Conservation (phyloP, 2,113 vertebrate genomes). For the Eleginops maclovinus region DNA sequence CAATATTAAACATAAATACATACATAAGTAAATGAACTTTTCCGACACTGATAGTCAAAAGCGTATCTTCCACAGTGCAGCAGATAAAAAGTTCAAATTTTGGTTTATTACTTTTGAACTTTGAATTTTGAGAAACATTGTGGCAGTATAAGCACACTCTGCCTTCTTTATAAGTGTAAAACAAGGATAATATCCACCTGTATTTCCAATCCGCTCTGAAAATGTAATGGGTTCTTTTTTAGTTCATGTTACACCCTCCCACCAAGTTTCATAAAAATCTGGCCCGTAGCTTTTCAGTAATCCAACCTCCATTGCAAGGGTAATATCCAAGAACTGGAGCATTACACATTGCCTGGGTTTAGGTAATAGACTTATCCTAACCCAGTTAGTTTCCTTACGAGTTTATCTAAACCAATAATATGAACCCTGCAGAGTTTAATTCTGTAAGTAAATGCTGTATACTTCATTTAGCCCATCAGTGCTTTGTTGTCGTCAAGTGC, state of each 20-base stretch:
- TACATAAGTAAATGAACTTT: too few species aligned
- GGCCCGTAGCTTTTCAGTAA: too few species aligned
- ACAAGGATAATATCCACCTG: too few species aligned
- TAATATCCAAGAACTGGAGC: background rate
- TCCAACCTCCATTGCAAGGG: too few species aligned
- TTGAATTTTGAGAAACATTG: background rate
- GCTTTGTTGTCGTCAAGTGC: conserved; percentile 59
- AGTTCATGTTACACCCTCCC: too few species aligned
- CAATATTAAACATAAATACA: too few species aligned
- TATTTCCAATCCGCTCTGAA: too few species aligned
- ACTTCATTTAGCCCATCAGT: conserved; percentile 54
- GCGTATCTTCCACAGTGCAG: background rate
- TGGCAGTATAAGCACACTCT: background rate
- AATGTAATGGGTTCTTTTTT: too few species aligned
- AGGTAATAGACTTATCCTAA: conserved; percentile 53
- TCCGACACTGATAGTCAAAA: too few species aligned
- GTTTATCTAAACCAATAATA: conserved; percentile 39
- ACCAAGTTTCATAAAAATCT: too few species aligned
- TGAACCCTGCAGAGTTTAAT: conserved; percentile 37
- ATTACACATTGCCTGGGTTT: background rate
- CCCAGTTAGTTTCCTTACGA: conserved; percentile 31
- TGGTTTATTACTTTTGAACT: background rate
- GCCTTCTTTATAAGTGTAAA: too few species aligned
- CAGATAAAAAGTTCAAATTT: background rate
- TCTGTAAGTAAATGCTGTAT: conserved; percentile 48